These are phyloP conservation scores for Lamellibrachia satsuma DNA, from an alignment of 2,888 invertebrate genomes.

Conservation along the genomic window DNA sequence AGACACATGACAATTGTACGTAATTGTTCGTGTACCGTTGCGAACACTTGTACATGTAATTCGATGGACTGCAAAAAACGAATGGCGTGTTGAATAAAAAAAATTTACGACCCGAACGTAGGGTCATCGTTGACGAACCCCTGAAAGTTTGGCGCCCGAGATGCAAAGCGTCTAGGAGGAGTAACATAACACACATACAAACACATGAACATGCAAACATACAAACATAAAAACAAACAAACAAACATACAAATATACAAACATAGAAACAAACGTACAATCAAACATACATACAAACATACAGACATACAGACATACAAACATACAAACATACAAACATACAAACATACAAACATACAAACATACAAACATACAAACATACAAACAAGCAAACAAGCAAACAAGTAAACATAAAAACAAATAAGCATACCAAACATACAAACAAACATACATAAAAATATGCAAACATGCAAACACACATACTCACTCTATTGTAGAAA, in stretches of 20 bases:
- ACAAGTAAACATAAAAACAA: not conserved
- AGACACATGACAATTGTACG: too few relatives aligned
- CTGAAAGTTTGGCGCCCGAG: too few relatives aligned
- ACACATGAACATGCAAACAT: not conserved
- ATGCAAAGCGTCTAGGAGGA: too few relatives aligned
- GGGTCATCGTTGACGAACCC: too few relatives aligned
- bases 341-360: not conserved
- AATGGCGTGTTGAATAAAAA: too few relatives aligned
- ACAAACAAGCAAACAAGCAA: not conserved
- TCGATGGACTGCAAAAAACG: too few relatives aligned
- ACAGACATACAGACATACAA: not conserved
- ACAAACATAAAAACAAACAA: not conserved
- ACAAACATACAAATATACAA: not conserved
- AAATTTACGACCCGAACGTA: too few relatives aligned
- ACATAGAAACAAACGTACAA: not conserved
- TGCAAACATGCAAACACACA: not conserved
- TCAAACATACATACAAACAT: not conserved
- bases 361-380: not conserved
- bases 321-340: not conserved
- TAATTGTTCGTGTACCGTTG: too few relatives aligned
- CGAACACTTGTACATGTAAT: too few relatives aligned
- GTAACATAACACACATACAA: too few relatives aligned
- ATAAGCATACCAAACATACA: not conserved
- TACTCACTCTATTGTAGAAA: not conserved
- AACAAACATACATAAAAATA: not conserved